Base-by-base conservation (phyloP, 2,797 vertebrate genomes). In the Urosaurus nigricauda region DNA sequence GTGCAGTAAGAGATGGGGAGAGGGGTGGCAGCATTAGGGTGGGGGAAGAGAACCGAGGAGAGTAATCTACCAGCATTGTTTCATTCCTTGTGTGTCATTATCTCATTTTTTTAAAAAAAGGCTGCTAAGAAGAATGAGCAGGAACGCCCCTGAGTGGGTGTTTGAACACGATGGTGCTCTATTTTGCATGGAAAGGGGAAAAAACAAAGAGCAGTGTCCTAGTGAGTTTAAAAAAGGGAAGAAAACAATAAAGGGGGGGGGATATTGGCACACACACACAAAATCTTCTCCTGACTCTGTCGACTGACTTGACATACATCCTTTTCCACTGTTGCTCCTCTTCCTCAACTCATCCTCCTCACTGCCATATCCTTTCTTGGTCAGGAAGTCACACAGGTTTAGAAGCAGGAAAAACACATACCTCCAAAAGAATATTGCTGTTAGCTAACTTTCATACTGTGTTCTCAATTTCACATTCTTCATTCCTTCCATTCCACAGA, bases 91-190 rank as follows among this genome's bases (percentile, higher is more conserved):
- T 86, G 84, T 86, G 21, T 83, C 88, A 89, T 77, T 86, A 86
- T 77, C 79, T 86, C 84, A 40, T 82, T 65, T 56, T 63, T 29
- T 29, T 56, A 56, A 56, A 60, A 37, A 81, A 85, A 68, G 60
- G 79, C 43, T 83, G 88, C 79, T 58, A 65, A 77, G 84, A 83
- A 71, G 78, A 86, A 40, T 2, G 47, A 82, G 79, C 21, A 24
- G 71, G 13, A 82, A 86, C 84, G 84, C 88, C 88, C 35, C 84
- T 70, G 84, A 83, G 88, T 89, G 47, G 88, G 88, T 56, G 88
- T 77, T 35, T 82, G 73, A 86, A 60, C 71, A 65, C 43, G 53
- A 58, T 9, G 37, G 65, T 71, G 65, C 35, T 71, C 47, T 83
- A 32, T 32, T 68, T 82, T 88, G 75, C 35, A 75, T 26, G 56